A percentile compares a stretch with the other conserved stretches of the same genome.
Conservation (phyloP, 2,113 vertebrate genomes). For the Chrysemys picta region DNA sequence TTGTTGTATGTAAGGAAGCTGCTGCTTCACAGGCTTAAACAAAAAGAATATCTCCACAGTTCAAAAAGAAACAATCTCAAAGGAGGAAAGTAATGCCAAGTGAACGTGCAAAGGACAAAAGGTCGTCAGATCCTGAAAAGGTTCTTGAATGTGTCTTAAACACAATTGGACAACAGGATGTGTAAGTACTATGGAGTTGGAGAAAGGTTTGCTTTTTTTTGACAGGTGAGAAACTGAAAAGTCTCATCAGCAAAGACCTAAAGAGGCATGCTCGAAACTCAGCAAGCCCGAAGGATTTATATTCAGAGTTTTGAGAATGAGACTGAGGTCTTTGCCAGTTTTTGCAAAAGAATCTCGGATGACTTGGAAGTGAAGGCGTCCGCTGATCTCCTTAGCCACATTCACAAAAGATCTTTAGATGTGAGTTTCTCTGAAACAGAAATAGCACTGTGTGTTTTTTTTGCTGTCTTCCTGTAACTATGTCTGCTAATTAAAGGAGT, state of each 20-base stretch:
- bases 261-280: background rate
- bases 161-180: too few relatives aligned
- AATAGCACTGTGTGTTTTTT: background rate
- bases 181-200: too few relatives aligned
- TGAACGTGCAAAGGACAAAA: too few relatives aligned
- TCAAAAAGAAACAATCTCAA: too few relatives aligned
- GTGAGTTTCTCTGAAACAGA: background rate
- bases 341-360: background rate
- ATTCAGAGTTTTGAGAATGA: background rate
- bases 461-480: background rate
- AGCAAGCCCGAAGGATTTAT: background rate
- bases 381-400: background rate
- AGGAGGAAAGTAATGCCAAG: too few relatives aligned
- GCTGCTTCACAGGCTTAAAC: too few relatives aligned
- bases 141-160: too few relatives aligned
- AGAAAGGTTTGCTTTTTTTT: too few relatives aligned
- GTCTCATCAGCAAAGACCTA: background rate
- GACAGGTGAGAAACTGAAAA: too few relatives aligned
- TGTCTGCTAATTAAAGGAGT: background rate
- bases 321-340: background rate
- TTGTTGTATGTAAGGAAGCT: too few relatives aligned
- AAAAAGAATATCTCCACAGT: too few relatives aligned
- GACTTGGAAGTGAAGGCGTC: background rate
- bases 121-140: too few relatives aligned
- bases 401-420: background rate